Evolutionary conservation across 2,888 invertebrate species (phyloP), one percentile per base, ranked within the genome.

Genomic region (Phalera bucephala): DNA sequence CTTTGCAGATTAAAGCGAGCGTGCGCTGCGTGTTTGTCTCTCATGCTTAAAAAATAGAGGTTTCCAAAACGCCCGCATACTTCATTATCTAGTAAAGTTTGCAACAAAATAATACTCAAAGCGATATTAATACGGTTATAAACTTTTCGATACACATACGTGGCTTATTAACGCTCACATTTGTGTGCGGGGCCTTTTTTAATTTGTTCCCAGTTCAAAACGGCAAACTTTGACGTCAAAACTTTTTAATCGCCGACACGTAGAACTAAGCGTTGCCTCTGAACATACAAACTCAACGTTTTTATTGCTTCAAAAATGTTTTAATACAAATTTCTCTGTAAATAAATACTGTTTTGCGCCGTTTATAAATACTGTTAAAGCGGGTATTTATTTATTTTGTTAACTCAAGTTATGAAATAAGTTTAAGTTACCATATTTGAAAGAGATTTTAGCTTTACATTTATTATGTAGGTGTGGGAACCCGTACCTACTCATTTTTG

Each of bases 171-270:
- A 62, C 50, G 56, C 52, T 52, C 36, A 50, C 40, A 21, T 36
- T 52, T 44, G 14, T 27, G 48, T 52, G 38, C 30, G 28, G 28
- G 45, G 26, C 13, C 34, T 46, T 57, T 61, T 71, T 69, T 55
- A 64, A 65, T 67, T 69, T 68, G 64, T 68, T 67, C 48, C 48
- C 56, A 56, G 65, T 70, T 66, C 40, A 59, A 53, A 72, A 63
- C 61, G 64, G 59, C 59, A 52, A 75, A 78, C 64, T 78, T 72
- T 65, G 60, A 62, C 67, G 73, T 64, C 36, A 52, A 60, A 72
- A 72, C 64, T 67, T 67, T 56, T 66, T 64, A 67, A 67, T 68
- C 64, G 69, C 61, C 66, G 64, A 69, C 72, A 66, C 70, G 64
- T 71, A 62, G 58, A 64, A 59, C 64, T 65, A 62, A 72, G 52